Evolutionary conservation across 1,140 invertebrate genomes (phyloP).

Genomic region (Aphidius ervi): DNA sequence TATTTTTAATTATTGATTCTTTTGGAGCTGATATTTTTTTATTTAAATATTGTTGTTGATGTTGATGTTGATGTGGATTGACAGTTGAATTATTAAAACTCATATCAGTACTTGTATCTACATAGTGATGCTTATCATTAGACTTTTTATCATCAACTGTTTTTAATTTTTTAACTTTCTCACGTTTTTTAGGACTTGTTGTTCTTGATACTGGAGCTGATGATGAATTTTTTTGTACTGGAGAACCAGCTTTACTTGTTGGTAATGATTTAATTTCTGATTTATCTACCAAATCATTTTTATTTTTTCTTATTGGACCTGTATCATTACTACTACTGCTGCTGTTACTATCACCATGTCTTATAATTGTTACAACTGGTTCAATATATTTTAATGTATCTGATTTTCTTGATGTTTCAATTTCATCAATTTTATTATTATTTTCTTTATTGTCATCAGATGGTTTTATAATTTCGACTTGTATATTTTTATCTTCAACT

Average conservation of each 20-base stretch:
- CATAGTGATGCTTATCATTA: background rate
- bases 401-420: slow-evolving; percentile 1
- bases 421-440: slow-evolving; percentile 37
- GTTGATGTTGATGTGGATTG: slow-evolving; percentile 22
- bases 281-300: slow-evolving; percentile 9
- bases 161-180: slow-evolving; percentile 14
- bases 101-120: slow-evolving; percentile 33
- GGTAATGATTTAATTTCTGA: slow-evolving; percentile 25
- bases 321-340: slow-evolving; percentile 33
- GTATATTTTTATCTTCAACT: too few relatives aligned
- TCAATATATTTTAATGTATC: slow-evolving; percentile 20
- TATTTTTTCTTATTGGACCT: slow-evolving; percentile 36
- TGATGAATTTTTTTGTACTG: slow-evolving; percentile 23
- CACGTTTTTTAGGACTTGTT: slow-evolving; percentile 22
- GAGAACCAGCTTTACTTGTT: slow-evolving; percentile 24
- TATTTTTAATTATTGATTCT: background rate
- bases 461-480: slow-evolving; percentile 32
- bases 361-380: slow-evolving; percentile 38
- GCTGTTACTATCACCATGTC: slow-evolving; percentile 31
- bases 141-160: slow-evolving; percentile 20
- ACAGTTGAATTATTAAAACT: background rate
- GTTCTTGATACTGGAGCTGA: slow-evolving; percentile 23
- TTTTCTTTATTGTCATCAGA: slow-evolving; percentile 45
- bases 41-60: too few relatives aligned
- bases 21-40: too few relatives aligned